These are phyloP conservation scores for Anabacerthia variegaticeps DNA, from an alignment of 2,797 vertebrate genomes.

Conservation along the genomic window DNA sequence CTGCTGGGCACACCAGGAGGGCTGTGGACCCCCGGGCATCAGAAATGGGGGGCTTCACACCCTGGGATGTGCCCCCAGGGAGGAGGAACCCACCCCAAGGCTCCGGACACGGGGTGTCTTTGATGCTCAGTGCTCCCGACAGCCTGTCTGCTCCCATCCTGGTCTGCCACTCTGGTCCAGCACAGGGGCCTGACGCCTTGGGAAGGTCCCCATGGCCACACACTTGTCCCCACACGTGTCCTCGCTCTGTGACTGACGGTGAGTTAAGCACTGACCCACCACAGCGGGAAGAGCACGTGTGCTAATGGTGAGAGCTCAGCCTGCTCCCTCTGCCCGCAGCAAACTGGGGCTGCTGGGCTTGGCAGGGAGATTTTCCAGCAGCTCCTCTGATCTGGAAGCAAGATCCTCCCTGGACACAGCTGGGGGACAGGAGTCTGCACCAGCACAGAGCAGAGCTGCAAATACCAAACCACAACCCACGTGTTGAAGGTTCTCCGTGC, in stretches of 20 bases:
- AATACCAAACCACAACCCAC: not conserved
- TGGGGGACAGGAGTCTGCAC: not conserved
- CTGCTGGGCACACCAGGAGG: not conserved
- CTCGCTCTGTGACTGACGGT: not conserved
- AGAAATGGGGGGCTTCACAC: not conserved
- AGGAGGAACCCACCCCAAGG: not conserved
- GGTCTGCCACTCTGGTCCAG: not conserved
- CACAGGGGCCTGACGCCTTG: accelerated
- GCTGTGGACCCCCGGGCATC: accelerated
- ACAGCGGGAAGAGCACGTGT: not conserved
- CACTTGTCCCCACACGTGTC: not conserved
- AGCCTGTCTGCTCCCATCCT: not conserved
- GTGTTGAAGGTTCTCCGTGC: not conserved
- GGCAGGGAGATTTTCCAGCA: not conserved
- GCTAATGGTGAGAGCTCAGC: not conserved
- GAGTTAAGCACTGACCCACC: not conserved
- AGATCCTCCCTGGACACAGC: not conserved
- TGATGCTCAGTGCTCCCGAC: not conserved
- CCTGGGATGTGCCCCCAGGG: no score
- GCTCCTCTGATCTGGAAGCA: not conserved
- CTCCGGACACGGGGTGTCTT: not conserved
- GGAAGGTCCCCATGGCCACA: not conserved
- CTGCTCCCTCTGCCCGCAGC: not conserved
- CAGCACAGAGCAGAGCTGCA: not conserved
- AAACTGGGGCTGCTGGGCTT: not conserved